Base-by-base conservation (phyloP, 1,140 invertebrate genomes). In the Neotoxoptera formosana region DNA sequence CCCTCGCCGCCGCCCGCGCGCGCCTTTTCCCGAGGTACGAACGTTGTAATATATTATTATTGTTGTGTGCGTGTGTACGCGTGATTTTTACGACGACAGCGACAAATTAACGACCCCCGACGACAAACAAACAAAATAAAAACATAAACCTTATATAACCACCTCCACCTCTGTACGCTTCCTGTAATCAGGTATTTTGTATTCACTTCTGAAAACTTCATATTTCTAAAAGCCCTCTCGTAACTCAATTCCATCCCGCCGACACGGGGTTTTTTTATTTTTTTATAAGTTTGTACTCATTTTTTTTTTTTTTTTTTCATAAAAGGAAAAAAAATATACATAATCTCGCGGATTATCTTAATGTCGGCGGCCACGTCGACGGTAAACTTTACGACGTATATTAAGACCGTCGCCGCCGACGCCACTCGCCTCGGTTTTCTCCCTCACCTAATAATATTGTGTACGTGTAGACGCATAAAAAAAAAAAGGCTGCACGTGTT, bases 151-250 rank as follows among this genome's bases (percentile, higher is more conserved):
- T 67, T 76, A 67, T 76, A 76, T 34, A 76, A 76, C 60, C 60
- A 90, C 51, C 56, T 14, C 30, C 56, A 45, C 3, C 56, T 34
- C 56, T 7, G n/a, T n/a, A 7, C 17, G 45, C 25, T 67, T 48
- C 56, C 60, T 25, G 47, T 93, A 93, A 93, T 93, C 91, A 93
- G 91, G 91, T 93, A 93, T 93, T 93, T 93, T 93, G 91, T 93
- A 93, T 93, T 93, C 91, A 93, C 91, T 93, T 41, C 53, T 45
- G 53, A 60, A 60, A 90, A 90, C 53, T 60, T 60, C 53, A 30
- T 60, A 90, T 90, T 90, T 90, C 34, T 53, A 86, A 93, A 93
- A 93, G 45, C 45, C n/a, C 67, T 34, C 60, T 81, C 90, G 47
- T 91, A 91, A 91, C 90, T 91, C 90, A 89, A 56, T 91, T 76